These are phyloP conservation scores for Eutolmus rufibarbis DNA, from an alignment of 2,888 invertebrate genomes.

Conservation along the genomic window DNA sequence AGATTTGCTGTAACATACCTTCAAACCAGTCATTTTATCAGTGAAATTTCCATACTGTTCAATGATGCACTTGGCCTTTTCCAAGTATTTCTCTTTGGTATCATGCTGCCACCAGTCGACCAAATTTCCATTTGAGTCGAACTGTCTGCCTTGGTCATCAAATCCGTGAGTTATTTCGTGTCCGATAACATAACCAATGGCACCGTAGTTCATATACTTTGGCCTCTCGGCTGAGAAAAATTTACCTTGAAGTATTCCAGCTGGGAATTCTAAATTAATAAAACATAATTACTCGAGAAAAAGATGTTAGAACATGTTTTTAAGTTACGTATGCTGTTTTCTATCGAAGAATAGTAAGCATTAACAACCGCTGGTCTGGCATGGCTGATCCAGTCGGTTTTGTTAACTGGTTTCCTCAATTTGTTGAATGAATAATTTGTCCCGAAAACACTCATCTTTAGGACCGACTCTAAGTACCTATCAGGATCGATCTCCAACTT, in stretches of 20 bases:
- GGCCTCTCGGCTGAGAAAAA: slow-evolving; percentile 90
- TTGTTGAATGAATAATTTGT: slow-evolving; percentile 81
- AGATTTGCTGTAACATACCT: slow-evolving; percentile 65
- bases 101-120: slow-evolving; percentile 91
- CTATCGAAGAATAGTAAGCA: slow-evolving; percentile 84
- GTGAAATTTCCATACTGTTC: slow-evolving; percentile 93
- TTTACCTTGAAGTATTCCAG: slow-evolving; percentile 89
- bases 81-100: slow-evolving; percentile 82
- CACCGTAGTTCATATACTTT: slow-evolving; percentile 90
- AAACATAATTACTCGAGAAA: background rate
- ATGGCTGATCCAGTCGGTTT: slow-evolving; percentile 86
- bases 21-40: slow-evolving; percentile 76
- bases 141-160: slow-evolving; percentile 89
- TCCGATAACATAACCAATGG: slow-evolving; percentile 90
- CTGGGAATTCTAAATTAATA: slow-evolving; percentile 79
- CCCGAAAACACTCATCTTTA: slow-evolving; percentile 81
- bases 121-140: slow-evolving; percentile 89
- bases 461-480: slow-evolving; percentile 76
- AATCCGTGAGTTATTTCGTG: slow-evolving; percentile 93
- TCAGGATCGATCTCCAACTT: slow-evolving; percentile 76
- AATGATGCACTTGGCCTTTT: slow-evolving; percentile 89
- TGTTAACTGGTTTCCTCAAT: slow-evolving; percentile 79
- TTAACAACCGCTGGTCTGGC: slow-evolving; percentile 85
- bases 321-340: slow-evolving; percentile 86
- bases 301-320: background rate